These are phyloP conservation scores for Therioaphis trifolii DNA, from an alignment of 2,888 invertebrate genomes.

Conservation along the genomic window DNA sequence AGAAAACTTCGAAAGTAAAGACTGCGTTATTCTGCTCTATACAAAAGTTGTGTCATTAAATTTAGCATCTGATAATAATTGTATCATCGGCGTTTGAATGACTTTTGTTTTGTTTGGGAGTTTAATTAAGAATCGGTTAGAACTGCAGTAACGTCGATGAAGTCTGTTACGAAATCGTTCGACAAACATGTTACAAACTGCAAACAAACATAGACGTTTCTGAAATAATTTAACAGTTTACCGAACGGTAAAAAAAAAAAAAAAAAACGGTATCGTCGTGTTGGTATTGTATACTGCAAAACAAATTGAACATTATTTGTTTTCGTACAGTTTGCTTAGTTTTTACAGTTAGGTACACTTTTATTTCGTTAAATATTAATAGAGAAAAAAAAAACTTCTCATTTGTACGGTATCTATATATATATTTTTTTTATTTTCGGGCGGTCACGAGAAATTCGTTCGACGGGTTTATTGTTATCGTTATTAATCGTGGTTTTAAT, in stretches of 20 bases:
- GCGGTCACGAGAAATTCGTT: not conserved
- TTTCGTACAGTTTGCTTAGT: not conserved
- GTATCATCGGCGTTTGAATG: not conserved
- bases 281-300: not conserved
- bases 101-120: not conserved
- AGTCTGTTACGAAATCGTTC: not conserved
- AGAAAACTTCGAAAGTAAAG: constrained; percentile 17
- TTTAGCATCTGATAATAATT: constrained; percentile 1
- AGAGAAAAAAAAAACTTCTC: too few species aligned
- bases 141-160: constrained; percentile 2
- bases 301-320: not conserved
- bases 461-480: too few species aligned
- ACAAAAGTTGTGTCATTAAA: constrained; percentile 27
- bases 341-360: not conserved
- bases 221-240: not conserved
- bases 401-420: too few species aligned
- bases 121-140: not conserved
- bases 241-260: too few species aligned
- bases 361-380: too few species aligned
- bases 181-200: not conserved
- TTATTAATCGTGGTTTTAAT: not conserved
- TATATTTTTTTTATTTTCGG: too few species aligned
- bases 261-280: not conserved
- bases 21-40: not conserved
- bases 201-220: not conserved